Percentiles rank a stretch among this genome's conserved stretches.
Evolutionary conservation across 2,888 invertebrate genomes (phyloP).

Genomic region (Acheta domesticus): DNA sequence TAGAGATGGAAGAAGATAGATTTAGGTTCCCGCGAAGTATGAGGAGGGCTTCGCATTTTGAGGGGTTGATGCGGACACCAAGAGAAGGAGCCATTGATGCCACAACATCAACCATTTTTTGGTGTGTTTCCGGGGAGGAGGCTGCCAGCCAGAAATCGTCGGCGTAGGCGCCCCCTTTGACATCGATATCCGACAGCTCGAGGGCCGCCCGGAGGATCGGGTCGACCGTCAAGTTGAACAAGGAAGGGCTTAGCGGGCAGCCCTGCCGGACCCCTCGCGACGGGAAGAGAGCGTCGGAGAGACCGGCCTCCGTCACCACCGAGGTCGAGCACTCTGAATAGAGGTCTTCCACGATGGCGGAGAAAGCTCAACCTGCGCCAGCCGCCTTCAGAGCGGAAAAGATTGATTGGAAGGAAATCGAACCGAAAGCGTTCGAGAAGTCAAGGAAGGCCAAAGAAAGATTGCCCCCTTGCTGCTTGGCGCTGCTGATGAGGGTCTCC

Average conservation of each 20-base stretch:
- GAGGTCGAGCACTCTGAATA: not conserved
- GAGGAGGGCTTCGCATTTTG: too few relatives aligned
- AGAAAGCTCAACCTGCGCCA: accelerated
- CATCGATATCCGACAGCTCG: too few relatives aligned
- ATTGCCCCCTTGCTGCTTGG: not conserved
- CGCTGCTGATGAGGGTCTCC: not conserved
- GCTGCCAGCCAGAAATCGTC: too few relatives aligned
- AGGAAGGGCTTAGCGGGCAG: not conserved
- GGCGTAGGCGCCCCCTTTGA: too few relatives aligned
- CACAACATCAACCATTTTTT: too few relatives aligned
- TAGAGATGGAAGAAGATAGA: too few relatives aligned
- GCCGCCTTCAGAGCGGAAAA: not conserved
- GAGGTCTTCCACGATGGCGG: not conserved
- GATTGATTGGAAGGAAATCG: not conserved
- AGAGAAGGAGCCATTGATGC: too few relatives aligned
- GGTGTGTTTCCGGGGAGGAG: too few relatives aligned
- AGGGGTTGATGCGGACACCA: too few relatives aligned
- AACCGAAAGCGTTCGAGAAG: not conserved
- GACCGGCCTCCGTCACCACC: not conserved
- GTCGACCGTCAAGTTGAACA: not conserved
- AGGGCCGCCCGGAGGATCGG: not conserved
- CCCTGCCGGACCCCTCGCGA: not conserved
- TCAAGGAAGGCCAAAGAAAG: not conserved
- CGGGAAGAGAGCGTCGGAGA: not conserved
- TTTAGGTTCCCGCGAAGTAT: too few relatives aligned